Evolutionary conservation across 2,113 vertebrate genomes (phyloP), one percentile per base, ranked within the genome.

Genomic region (Dendropsophus ebraccatus): DNA sequence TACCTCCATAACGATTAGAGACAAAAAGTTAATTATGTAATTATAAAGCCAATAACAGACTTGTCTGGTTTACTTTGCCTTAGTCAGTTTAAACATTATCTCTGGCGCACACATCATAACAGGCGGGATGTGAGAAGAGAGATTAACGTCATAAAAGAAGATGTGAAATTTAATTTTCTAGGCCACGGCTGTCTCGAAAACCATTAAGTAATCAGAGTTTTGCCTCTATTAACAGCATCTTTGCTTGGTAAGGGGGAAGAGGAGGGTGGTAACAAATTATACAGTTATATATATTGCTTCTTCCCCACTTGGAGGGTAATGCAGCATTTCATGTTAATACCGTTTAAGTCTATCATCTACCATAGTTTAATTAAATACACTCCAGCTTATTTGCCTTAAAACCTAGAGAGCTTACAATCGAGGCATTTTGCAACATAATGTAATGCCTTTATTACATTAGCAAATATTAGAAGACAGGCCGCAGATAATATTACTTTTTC

Each of bases 21-120:
- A 99, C 97, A 99, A 98, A 99, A 99, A 99, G 97, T 99, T 99
- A 99, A 99, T 99, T 99, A 98, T 98, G 98, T 98, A 98, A 99
- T 99, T 99, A 99, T 98, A 97, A 98, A 98, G 97, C 97, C 97
- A 99, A 98, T 98, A 99, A 98, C 96, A 97, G 96, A 96, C 96
- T 97, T 97, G 94, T 95, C 96, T 97, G 96, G 96, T 97, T 99
- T 97, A 98, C 96, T 97, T 97, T 97, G 96, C 97, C 96, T 97
- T 96, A 96, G 96, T 96, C 96, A 95, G 97, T 99, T 99, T 99
- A 97, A 99, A 98, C 97, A 99, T 99, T 99, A 99, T 99, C 98
- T 99, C 97, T 96, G 93, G 92, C 94, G 93, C 94, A 96, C 97
- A 99, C 97, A 98, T 99, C 97, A 98, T 98, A 97, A 97, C 96